These are phyloP conservation scores for Ophiothrix spiculata DNA, from an alignment of 35 echinoderm and acorn worm genomes.

Conservation along the genomic window DNA sequence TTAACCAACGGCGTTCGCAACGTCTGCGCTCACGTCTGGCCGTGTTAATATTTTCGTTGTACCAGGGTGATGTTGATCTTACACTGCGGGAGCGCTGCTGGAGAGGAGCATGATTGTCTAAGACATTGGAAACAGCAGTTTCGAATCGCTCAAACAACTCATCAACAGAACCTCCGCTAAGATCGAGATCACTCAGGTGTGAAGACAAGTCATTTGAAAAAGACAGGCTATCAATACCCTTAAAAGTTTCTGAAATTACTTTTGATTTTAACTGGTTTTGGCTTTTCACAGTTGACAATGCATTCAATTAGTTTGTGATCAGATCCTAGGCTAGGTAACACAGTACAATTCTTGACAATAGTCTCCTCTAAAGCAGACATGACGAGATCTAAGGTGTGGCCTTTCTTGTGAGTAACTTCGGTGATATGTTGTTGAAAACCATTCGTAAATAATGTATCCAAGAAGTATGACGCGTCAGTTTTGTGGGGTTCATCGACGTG, in stretches of 20 bases:
- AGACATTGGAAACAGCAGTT: background rate
- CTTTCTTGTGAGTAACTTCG: too few species aligned
- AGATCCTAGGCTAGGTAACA: too few species aligned
- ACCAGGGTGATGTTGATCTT: background rate
- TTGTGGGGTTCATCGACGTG: background rate
- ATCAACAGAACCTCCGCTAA: background rate
- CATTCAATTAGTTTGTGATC: too few species aligned
- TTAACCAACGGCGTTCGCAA: background rate
- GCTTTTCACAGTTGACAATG: background rate
- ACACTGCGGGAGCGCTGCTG: background rate
- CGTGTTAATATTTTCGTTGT: background rate
- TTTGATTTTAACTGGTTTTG: background rate
- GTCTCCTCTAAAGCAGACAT: too few species aligned
- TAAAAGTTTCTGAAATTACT: background rate
- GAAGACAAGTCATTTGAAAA: background rate
- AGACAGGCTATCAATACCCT: background rate
- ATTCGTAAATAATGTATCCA: too few species aligned
- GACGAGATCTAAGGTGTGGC: too few species aligned
- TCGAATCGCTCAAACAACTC: background rate
- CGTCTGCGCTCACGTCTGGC: background rate
- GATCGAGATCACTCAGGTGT: background rate
- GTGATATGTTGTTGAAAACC: too few species aligned
- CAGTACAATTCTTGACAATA: too few species aligned
- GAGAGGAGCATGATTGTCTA: background rate
- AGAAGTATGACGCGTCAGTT: too few species aligned